Percentiles rank a stretch among this genome's conserved stretches.
These are phyloP conservation scores for Calyptomena viridis DNA, from an alignment of 2,113 vertebrate genomes.

Conservation along the genomic window DNA sequence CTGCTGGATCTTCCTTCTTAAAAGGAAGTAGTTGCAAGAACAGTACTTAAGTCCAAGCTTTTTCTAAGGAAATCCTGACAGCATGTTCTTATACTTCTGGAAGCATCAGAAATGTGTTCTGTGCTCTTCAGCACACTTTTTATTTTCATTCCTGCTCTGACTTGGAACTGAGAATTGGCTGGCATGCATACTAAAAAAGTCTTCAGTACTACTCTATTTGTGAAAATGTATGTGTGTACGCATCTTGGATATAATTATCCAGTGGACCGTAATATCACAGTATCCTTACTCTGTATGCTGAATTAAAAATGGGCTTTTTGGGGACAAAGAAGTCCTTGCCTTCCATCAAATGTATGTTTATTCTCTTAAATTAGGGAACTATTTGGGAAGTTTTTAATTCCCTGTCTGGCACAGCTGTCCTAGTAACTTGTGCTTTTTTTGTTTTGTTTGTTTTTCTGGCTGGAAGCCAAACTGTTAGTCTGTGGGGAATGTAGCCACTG, in stretches of 20 bases:
- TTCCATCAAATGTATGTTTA: neutral
- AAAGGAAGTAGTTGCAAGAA: neutral
- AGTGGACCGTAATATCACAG: neutral
- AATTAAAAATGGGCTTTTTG: neutral
- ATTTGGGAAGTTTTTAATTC: neutral
- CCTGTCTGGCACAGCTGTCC: neutral
- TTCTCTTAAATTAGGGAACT: neutral
- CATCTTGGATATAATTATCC: neutral
- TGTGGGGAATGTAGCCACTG: neutral
- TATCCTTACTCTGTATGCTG: neutral
- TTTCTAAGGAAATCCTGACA: neutral
- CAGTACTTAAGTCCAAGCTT: neutral
- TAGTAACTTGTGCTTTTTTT: neutral
- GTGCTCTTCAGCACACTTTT: neutral
- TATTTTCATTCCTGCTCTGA: neutral
- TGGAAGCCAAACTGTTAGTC: neutral
- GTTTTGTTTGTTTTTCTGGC: neutral
- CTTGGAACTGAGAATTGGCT: neutral
- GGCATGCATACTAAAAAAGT: neutral
- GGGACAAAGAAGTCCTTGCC: neutral
- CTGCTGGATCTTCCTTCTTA: neutral
- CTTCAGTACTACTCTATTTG: neutral
- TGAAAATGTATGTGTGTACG: neutral
- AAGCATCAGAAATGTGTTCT: neutral
- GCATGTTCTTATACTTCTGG: neutral